phyloP scores from a whole-genome alignment of 2,113 vertebrate species.

The Tupaia chinensis region DNA sequence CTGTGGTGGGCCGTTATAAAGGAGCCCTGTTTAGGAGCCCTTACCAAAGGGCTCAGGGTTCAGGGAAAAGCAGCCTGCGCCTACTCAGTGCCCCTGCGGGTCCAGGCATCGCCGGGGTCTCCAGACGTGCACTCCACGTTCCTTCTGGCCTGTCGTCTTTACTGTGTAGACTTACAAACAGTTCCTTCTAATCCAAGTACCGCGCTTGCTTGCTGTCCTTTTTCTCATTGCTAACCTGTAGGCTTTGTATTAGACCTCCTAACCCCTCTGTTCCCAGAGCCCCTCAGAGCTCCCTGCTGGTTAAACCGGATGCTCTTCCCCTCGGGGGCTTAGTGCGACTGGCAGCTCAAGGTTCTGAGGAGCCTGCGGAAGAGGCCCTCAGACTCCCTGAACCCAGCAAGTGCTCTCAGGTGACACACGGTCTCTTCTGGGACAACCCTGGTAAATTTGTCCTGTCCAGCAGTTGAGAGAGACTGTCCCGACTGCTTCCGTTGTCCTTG shows the following conservation, averaged over 20 bases:
- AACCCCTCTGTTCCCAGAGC: background rate
- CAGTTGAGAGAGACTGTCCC: background rate
- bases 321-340: accelerated
- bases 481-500: too few species aligned
- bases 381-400: too few species aligned
- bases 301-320: too few species aligned
- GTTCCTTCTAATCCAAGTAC: background rate
- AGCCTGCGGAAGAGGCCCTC: accelerated
- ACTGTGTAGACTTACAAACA: background rate
- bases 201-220: background rate
- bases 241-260: background rate
- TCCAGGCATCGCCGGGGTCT: too few species aligned
- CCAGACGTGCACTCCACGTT: too few species aligned
- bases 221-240: accelerated
- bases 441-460: background rate
- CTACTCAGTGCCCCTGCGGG: too few species aligned
- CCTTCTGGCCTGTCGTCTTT: background rate
- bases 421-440: background rate
- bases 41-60: too few species aligned
- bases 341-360: background rate
- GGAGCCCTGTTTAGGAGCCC: too few species aligned
- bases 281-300: accelerated
- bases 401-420: background rate
- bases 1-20: too few species aligned
- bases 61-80: too few species aligned